A percentile compares a stretch with the other conserved stretches of the same genome.
These are phyloP conservation scores for Serilophus lunatus DNA, from an alignment of 2,113 vertebrate genomes.

Conservation along the genomic window DNA sequence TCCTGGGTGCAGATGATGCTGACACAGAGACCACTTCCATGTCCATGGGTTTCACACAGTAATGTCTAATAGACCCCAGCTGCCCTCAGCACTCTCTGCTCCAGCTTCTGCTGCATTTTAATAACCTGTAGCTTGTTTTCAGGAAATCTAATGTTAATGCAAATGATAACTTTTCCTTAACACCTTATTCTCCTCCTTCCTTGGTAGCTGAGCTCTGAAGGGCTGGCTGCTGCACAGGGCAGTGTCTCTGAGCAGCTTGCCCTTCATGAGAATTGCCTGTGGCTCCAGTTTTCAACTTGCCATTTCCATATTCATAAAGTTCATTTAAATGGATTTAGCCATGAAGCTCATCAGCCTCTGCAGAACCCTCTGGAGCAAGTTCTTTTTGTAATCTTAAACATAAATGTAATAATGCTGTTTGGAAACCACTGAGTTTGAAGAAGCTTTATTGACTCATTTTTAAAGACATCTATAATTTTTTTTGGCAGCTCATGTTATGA, in stretches of 20 bases:
- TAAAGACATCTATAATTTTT: background rate
- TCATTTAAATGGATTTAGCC: constrained; percentile 1
- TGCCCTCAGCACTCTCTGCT: background rate
- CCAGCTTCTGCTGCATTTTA: background rate
- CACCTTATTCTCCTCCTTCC: background rate
- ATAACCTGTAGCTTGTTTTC: background rate
- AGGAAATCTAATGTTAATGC: background rate
- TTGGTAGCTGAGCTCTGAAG: background rate
- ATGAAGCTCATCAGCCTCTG: background rate
- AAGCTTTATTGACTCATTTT: background rate
- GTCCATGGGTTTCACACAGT: accelerated
- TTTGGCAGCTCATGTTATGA: background rate
- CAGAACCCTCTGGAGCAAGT: background rate
- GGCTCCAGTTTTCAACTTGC: background rate
- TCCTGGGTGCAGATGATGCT: background rate
- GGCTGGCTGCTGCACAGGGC: background rate
- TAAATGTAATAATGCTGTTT: background rate
- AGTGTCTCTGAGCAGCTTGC: background rate
- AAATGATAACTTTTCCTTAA: background rate
- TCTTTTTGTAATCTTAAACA: background rate
- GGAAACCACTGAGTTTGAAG: background rate
- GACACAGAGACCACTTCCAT: accelerated
- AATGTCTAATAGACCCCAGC: no score
- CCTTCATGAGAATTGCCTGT: background rate
- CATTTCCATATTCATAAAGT: background rate